phyloP scores from a whole-genome alignment of 1,140 invertebrate species.

The Lasioglossum baleicum region DNA sequence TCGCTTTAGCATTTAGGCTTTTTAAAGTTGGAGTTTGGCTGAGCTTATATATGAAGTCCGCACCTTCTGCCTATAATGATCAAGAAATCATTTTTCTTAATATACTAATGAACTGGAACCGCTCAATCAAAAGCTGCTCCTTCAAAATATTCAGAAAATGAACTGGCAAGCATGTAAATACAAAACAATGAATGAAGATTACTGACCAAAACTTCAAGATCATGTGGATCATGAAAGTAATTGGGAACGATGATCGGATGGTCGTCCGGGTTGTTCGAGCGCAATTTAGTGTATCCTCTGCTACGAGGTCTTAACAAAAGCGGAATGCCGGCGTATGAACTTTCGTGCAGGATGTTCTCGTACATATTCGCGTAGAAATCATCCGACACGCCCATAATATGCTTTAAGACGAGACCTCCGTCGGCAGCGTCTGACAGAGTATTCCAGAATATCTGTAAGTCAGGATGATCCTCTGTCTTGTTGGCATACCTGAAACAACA shows the following conservation, averaged over 20 bases:
- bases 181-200: neutral
- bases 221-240: conserved; percentile 86
- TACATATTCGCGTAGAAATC: conserved; percentile 85
- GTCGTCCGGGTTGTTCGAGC: conserved; percentile 83
- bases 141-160: no score
- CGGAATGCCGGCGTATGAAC: conserved; percentile 85
- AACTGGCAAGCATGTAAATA: no score
- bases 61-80: conserved; percentile 83
- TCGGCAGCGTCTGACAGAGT: conserved; percentile 83
- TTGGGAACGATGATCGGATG: conserved; percentile 91
- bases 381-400: conserved; percentile 84
- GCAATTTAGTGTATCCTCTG: conserved; percentile 84
- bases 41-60: conserved; percentile 84
- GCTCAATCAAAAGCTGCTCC: no score
- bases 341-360: conserved; percentile 81
- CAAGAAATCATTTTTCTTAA: neutral
- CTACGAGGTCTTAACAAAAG: conserved; percentile 86
- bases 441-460: conserved; percentile 88
- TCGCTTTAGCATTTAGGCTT: conserved; percentile 83
- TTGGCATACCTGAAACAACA: conserved; percentile 81
- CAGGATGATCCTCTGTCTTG: conserved; percentile 78
- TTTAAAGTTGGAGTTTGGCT: conserved; percentile 84
- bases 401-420: conserved; percentile 77
- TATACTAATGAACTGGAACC: neutral
- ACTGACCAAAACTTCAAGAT: conserved; percentile 85